Base-by-base conservation (phyloP, 2,888 invertebrate species). In the Ischnus inquisitorius region DNA sequence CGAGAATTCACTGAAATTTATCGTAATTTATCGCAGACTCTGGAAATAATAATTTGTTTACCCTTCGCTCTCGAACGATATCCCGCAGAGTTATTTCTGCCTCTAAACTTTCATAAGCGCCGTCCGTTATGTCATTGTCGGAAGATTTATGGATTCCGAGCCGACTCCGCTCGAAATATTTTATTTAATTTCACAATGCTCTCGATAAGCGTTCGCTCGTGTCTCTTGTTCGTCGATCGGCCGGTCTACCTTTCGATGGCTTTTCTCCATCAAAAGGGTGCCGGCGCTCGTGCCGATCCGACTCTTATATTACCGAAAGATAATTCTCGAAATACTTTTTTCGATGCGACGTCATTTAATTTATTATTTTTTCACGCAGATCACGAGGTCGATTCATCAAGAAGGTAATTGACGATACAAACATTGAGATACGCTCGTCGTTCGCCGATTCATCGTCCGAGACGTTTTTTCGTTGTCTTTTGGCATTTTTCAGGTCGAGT, bases 361-460 rank as follows among this genome's bases (percentile, higher is more conserved):
- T 85, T 72, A 75, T 88, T 86, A 41, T 69, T 85, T 60, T 77
- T 67, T 71, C 77, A 88, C 88, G 12, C 85, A 93, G 93, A 88
- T 91, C 69, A 89, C 89, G 78, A 92, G 92, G 86, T 90, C 91
- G 1, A 86, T 89, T 78, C 90, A 91, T 85, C 88, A 88, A 54
- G 89, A 90, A 88, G 88, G 90, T 89, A 85, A 88, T 54, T 10
- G 64, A 28, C 39, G 22, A 72, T 85, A 51, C 5, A 67, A 14
- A 6, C 75, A 48, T 46, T 68, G 43, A 34, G 25, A 79, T 78
- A n/a, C 41, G 65, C 68, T 64, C 85, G 72, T 82, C 83, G 85
- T 85, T 78, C 64, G 82, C 86, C 60, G 57, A 76, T 16, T 64
- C 62, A 28, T 67, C 48, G 68, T 57, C 6, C 28, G 60, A 60